Evolutionary conservation across 1,140 invertebrate species (phyloP), one percentile per base, ranked within the genome.

Genomic region (Potamilus streckersoni): DNA sequence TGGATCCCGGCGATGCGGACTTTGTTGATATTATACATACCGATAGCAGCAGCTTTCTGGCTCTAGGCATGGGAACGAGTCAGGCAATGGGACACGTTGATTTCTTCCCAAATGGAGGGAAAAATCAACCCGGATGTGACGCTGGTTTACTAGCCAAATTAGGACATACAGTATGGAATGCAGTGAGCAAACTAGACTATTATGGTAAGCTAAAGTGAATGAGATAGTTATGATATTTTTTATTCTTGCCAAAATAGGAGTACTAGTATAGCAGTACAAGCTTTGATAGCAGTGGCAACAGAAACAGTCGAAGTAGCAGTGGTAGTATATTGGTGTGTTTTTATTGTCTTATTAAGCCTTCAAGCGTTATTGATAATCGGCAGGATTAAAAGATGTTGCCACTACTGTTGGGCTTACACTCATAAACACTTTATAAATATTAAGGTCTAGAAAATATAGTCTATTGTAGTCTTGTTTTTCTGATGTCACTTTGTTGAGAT

Each of bases 21-120:
- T 98, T 97, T 87, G 97, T 98, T 2, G 97, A 98, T 87, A 96
- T 97, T 0, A 97, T 98, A 66, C 97, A 98, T 85, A 96, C 95
- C 17, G 97, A 98, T 86, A 96, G 95, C 0, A 95, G 78, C 6
- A 78, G 76, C 17, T 63, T 84, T 23, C 27, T 73, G 4, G 62
- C 69, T 19, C 57, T 83, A 11, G 86, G 86, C n/a, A 73, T 96
- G 16, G 95, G 96, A 6, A 94, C 94, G 1, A 94, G 94, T 90
- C 94, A 96, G 86, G 94, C 95, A 0, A 94, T 97, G 92, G 96
- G 96, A 0, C 94, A 98, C 85, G 95, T 97, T 0, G 96, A 97
- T 87, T 97, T 96, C 85, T 97, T 96, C 76, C 81, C 84, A 19
- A 88, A 89, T 79, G 84, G 85, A 19, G 88, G 88, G 16, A 20